Percentiles rank a stretch among this genome's conserved stretches.
Evolutionary conservation across 2,888 invertebrate species (phyloP).

Genomic region (Lepidocyrtinus sp.): DNA sequence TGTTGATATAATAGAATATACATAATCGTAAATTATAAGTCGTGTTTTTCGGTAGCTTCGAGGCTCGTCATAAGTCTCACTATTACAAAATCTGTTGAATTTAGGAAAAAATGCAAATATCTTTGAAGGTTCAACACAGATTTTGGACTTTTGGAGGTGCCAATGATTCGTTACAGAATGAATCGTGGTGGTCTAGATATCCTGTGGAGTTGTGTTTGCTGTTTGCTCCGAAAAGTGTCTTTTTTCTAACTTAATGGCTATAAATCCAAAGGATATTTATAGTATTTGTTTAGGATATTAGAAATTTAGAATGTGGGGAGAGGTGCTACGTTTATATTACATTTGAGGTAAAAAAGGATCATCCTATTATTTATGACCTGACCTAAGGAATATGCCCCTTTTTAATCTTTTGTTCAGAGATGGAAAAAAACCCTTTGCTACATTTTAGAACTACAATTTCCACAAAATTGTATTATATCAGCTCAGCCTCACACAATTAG

Average conservation of each 20-base stretch:
- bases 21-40: no score
- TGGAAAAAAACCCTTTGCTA: neutral
- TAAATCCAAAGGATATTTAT: neutral
- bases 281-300: neutral
- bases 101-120: slow-evolving; percentile 22
- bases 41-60: no score
- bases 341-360: slow-evolving; percentile 49
- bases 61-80: no score
- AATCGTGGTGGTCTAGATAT: slow-evolving; percentile 45
- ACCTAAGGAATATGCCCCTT: slow-evolving; percentile 9
- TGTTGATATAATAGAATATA: no score
- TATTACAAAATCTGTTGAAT: no score
- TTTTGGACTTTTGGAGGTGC: slow-evolving; percentile 23
- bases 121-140: no score
- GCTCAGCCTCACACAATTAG: no score
- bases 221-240: slow-evolving; percentile 32
- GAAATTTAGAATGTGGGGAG: neutral
- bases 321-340: no score
- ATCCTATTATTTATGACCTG: slow-evolving; percentile 68
- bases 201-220: slow-evolving; percentile 37
- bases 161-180: no score
- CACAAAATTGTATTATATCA: no score
- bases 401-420: neutral
- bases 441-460: no score
- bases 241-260: neutral